A percentile compares a stretch with the other conserved stretches of the same genome.
Conservation (phyloP, 2,797 vertebrate genomes). For the Silurus aristotelis region DNA sequence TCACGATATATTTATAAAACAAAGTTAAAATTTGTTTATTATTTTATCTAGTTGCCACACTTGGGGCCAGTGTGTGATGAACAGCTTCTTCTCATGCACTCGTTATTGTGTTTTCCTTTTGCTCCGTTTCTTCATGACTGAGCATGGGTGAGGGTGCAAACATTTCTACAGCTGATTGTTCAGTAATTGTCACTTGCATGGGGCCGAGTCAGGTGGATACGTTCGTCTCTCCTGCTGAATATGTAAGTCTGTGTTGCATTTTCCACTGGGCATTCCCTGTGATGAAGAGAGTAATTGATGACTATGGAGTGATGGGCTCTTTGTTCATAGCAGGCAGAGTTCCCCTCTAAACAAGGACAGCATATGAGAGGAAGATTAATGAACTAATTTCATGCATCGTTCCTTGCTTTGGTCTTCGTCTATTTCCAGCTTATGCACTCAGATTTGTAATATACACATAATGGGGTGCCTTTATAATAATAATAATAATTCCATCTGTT, state of each 20-base stretch:
- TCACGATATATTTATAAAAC: neutral
- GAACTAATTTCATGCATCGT: conserved; percentile 86
- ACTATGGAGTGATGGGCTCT: conserved; percentile 66
- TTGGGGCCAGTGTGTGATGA: conserved; percentile 7
- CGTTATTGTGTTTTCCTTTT: conserved; percentile 3
- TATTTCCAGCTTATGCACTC: conserved; percentile 59
- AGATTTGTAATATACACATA: conserved; percentile 76
- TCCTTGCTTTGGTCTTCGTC: conserved; percentile 70
- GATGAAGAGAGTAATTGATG: conserved; percentile 73
- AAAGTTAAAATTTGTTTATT: neutral
- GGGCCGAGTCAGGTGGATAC: conserved; percentile 36
- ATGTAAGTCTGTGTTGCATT: conserved; percentile 50
- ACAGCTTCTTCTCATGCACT: neutral
- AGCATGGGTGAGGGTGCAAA: conserved; percentile 43
- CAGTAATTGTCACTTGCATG: conserved; percentile 57
- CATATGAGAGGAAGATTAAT: conserved; percentile 82
- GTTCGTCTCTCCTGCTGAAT: conserved; percentile 30
- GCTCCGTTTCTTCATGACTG: conserved; percentile 36
- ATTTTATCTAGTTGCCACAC: neutral
- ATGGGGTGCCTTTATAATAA: conserved; percentile 68
- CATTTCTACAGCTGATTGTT: conserved; percentile 60
- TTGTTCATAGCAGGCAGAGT: conserved; percentile 79
- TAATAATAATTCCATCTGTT: conserved; percentile 72
- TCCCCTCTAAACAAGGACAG: conserved; percentile 74
- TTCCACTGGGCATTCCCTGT: conserved; percentile 63